A percentile compares a stretch with the other conserved stretches of the same genome.
These are phyloP conservation scores for Sisyra terminalis DNA, from an alignment of 2,888 invertebrate genomes.

Conservation along the genomic window DNA sequence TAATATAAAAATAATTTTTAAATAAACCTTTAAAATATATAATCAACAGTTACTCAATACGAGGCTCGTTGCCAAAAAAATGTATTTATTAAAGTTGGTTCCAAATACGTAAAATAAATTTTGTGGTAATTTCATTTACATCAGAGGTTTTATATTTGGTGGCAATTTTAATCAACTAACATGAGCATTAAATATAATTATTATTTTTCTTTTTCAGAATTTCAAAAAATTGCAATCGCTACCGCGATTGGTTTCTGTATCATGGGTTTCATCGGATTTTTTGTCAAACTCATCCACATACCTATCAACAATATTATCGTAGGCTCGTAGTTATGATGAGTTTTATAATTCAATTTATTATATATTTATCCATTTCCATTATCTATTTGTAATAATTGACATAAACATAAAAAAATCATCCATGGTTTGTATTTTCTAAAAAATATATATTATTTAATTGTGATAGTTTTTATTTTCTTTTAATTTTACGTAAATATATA, in stretches of 20 bases:
- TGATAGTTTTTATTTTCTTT: too few relatives aligned
- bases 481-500: too few relatives aligned
- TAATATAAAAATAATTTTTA: not conserved
- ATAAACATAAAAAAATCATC: too few relatives aligned
- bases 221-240: slow-evolving; percentile 98
- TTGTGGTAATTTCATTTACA: not conserved
- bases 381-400: too few relatives aligned
- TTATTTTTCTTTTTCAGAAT: too few relatives aligned
- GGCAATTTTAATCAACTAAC: too few relatives aligned
- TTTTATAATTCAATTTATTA: too few relatives aligned
- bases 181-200: too few relatives aligned
- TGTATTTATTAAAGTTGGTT: too few relatives aligned
- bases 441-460: too few relatives aligned
- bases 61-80: not conserved
- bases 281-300: slow-evolving; percentile 98
- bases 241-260: slow-evolving; percentile 99
- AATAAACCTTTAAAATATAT: not conserved
- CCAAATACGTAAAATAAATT: not conserved
- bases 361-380: too few relatives aligned
- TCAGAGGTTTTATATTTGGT: not conserved
- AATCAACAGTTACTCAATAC: not conserved
- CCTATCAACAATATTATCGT: slow-evolving; percentile 96
- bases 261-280: slow-evolving; percentile 99
- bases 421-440: too few relatives aligned
- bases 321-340: slow-evolving; percentile 40